Evolutionary conservation across 2,113 vertebrate genomes (phyloP).

Genomic region (Paramisgurnus dabryanus): DNA sequence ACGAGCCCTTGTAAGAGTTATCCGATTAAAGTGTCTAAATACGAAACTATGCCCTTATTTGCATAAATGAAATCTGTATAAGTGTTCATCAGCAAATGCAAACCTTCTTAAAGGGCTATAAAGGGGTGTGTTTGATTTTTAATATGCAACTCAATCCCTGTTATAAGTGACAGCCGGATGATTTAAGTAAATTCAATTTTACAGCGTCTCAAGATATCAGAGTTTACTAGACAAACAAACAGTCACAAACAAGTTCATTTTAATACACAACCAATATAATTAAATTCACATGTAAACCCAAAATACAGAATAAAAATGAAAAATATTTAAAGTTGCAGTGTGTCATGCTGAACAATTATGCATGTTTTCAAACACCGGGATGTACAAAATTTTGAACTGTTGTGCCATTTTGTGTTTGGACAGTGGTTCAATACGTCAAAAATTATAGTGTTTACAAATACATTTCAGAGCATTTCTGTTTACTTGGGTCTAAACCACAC

Average conservation of each 20-base stretch:
- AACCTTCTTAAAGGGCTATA: background rate
- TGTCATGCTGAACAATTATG: no score
- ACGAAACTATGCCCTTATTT: background rate
- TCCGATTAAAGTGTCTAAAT: background rate
- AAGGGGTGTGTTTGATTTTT: background rate
- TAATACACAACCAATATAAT: background rate
- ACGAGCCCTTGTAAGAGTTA: background rate
- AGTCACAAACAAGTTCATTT: background rate
- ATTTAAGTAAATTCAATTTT: constrained; percentile 13
- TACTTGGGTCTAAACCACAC: background rate
- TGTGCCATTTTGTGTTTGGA: background rate
- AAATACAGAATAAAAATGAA: background rate
- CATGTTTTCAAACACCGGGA: background rate
- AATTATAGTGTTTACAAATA: background rate
- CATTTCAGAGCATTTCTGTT: background rate
- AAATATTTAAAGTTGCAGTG: background rate
- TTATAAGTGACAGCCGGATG: background rate
- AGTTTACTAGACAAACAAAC: background rate
- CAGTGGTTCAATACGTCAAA: background rate
- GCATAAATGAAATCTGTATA: background rate
- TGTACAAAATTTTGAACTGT: background rate
- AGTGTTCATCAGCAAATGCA: background rate
- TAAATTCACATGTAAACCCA: background rate
- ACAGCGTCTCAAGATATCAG: constrained; percentile 17
- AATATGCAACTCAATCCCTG: constrained; percentile 26